phyloP scores from a whole-genome alignment of 2,888 invertebrate species.

The Agriopis aurantiaria region DNA sequence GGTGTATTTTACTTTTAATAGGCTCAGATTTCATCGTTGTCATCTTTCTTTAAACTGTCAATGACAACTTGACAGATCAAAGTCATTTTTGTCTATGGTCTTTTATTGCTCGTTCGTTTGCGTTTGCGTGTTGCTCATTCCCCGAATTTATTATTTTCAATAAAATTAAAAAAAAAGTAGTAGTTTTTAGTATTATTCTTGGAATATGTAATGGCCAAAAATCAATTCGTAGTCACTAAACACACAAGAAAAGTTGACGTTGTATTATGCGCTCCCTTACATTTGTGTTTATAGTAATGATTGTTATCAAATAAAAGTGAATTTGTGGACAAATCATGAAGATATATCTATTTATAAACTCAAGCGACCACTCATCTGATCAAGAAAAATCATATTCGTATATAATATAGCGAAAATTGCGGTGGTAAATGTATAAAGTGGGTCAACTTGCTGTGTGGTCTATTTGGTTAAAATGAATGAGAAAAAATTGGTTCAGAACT shows the following conservation, averaged over 20 bases:
- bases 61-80: not conserved
- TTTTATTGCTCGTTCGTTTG: constrained; percentile 14
- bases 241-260: not conserved
- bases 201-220: not conserved
- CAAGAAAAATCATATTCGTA: constrained; percentile 35
- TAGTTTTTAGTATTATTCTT: not conserved
- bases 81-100: constrained; percentile 25
- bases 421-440: constrained; percentile 62
- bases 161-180: not conserved
- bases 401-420: constrained; percentile 48
- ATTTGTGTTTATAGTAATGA: constrained; percentile 57
- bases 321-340: constrained; percentile 71
- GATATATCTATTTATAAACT: constrained; percentile 63
- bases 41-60: not conserved
- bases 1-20: no score
- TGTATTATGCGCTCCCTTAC: not conserved
- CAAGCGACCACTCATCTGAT: constrained; percentile 37
- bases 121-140: constrained; percentile 19
- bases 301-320: constrained; percentile 74
- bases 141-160: constrained; percentile 1
- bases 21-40: not conserved
- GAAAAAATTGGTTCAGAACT: constrained; percentile 83
- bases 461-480: constrained; percentile 83
- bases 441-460: constrained; percentile 66
- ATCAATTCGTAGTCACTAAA: not conserved